Evolutionary conservation across 2,888 invertebrate genomes (phyloP), one percentile per base, ranked within the genome.

Genomic region (Pseudococcus longispinus): DNA sequence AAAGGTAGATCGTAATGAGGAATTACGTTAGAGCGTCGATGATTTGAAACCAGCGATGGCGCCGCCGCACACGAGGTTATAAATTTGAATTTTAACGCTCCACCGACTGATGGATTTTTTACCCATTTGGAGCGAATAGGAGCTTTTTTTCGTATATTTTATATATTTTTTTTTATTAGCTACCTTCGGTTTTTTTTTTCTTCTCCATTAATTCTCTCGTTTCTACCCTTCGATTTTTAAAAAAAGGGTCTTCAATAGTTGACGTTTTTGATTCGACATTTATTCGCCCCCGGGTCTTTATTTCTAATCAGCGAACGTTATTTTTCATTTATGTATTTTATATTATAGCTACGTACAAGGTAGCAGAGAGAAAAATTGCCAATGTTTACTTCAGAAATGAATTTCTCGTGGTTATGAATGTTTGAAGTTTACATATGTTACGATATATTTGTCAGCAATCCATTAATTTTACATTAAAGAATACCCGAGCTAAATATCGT

Each of bases 1-100:
- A 84, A 84, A 84, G 84, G 84, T 65, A 65, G 15, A 37, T 37
- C 37, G 77, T 80, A 80, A 80, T 80, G 42, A 80, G 77, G 77
- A 80, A 80, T 80, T 37, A 80, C 77, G 37, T 42, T 42, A 42
- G 20, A 20, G 77, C 42, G 42, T 70, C 77, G 77, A 42, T 42
- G 37, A 23, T 80, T 42, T 51, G 83, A 83, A 44, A 46, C 32
- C 37, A 20, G 32, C 32, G 80, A 80, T 83, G 77, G 77, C 77
- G 77, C 77, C 77, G 20, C 37, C 77, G 77, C 70, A 18, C 70
- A 70, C 18, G 70, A 70, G 70, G 70, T 29, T 70, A 70, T 70
- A 70, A 70, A 80, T 80, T 80, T 42, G 37, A 80, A 80, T 80
- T 80, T 80, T 80, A 42, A 80, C 42, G 20, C 77, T 1, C 26